These are phyloP conservation scores for Enteromius treurensis DNA, from an alignment of 2,797 vertebrate genomes.

Conservation along the genomic window DNA sequence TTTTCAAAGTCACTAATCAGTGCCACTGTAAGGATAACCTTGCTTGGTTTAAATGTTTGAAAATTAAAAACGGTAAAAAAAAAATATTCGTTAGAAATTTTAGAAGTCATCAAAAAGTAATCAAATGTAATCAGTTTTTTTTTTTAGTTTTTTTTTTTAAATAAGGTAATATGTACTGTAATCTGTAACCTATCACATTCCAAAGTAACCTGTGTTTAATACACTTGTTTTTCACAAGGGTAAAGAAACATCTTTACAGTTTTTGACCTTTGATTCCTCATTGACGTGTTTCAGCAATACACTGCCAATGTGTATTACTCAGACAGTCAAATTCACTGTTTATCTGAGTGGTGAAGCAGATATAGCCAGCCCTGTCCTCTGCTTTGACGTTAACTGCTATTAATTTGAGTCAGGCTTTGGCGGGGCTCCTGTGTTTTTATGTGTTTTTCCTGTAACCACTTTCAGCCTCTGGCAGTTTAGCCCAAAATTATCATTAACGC, in stretches of 20 bases:
- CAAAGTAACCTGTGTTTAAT: neutral
- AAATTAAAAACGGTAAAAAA: neutral
- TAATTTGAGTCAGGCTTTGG: conserved; percentile 36
- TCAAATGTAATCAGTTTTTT: neutral
- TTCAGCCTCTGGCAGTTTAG: conserved; percentile 43
- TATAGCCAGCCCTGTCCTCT: conserved; percentile 8
- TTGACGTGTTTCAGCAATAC: neutral
- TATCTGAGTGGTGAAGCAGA: conserved; percentile 4
- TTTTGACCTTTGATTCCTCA: neutral
- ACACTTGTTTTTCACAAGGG: neutral
- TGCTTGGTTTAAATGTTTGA: neutral
- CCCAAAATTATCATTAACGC: conserved; percentile 42
- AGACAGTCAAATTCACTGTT: conserved; percentile 3
- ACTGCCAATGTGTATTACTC: conserved; percentile 7
- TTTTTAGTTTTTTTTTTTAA: neutral
- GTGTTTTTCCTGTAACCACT: conserved; percentile 40
- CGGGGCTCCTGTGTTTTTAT: conserved; percentile 14
- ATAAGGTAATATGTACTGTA: neutral
- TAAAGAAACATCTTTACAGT: neutral
- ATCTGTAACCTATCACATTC: neutral
- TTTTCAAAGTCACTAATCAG: no score
- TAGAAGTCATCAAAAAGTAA: neutral
- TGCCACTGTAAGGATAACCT: no score
- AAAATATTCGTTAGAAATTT: no score
- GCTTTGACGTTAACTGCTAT: conserved; percentile 27